Conservation (phyloP, 30 jellyfish, hydroid and myxozoan genomes). For the Clytia hemisphaerica region DNA sequence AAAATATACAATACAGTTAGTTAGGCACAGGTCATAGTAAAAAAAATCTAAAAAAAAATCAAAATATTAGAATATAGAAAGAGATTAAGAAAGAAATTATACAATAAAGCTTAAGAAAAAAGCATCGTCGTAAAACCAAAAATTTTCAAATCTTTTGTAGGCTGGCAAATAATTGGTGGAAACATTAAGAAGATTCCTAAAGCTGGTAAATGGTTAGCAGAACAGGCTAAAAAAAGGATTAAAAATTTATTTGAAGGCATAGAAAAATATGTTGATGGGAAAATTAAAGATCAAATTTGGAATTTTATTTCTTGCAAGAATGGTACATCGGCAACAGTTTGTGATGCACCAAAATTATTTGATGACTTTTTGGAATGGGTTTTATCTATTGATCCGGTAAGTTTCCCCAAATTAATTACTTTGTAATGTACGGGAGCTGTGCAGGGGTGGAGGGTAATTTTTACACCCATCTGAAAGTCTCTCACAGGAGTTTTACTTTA, state of each 20-base stretch:
- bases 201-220: neutral
- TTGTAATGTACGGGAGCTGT: too few relatives aligned
- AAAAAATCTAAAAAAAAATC: too few relatives aligned
- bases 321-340: neutral
- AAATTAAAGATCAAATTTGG: neutral
- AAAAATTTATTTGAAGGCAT: neutral
- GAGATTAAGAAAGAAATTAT: neutral
- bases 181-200: neutral
- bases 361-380: constrained; percentile 23
- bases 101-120: neutral
- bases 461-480: too few relatives aligned
- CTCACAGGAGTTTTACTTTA: too few relatives aligned
- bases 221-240: neutral
- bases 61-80: neutral
- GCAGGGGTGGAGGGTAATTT: too few relatives aligned
- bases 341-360: neutral
- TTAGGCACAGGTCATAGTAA: too few relatives aligned
- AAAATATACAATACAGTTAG: too few relatives aligned
- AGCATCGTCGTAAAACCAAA: neutral
- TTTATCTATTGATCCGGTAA: constrained; percentile 21
- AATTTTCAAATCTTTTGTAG: too few relatives aligned
- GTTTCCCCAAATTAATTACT: neutral
- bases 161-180: too few relatives aligned
- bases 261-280: neutral
- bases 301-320: neutral